These are phyloP conservation scores for Platalea minor DNA, from an alignment of 2,797 vertebrate species.

Conservation along the genomic window DNA sequence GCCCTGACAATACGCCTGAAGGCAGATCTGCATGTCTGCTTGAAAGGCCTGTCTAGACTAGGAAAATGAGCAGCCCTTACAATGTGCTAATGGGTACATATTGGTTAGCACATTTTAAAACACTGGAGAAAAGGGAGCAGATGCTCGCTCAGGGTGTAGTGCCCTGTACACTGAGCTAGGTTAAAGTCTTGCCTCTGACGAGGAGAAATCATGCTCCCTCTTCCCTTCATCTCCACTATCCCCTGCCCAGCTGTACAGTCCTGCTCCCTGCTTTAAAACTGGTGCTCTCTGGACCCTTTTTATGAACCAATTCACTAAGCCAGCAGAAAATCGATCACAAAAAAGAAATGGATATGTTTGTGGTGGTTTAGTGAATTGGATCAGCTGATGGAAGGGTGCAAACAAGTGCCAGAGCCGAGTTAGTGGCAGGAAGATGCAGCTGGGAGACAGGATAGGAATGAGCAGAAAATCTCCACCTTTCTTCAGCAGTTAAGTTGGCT, in stretches of 20 bases:
- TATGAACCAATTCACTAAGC: background rate
- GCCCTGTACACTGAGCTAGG: background rate
- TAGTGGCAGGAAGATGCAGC: background rate
- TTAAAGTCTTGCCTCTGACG: background rate
- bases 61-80: conserved; percentile 43
- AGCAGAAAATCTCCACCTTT: background rate
- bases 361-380: background rate
- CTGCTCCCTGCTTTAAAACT: background rate
- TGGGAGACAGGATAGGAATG: background rate
- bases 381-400: background rate
- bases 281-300: background rate
- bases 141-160: background rate
- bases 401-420: background rate
- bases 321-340: background rate
- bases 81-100: conserved; percentile 28
- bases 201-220: background rate
- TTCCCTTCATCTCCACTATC: background rate
- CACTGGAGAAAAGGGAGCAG: background rate
- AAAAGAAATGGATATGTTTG: background rate
- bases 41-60: conserved; percentile 55
- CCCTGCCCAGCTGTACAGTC: background rate
- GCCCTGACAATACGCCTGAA: conserved; percentile 37
- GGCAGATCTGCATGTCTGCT: conserved; percentile 27
- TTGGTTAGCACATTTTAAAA: conserved; percentile 22
- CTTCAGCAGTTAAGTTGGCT: background rate